Evolutionary conservation across 2,113 vertebrate genomes (phyloP).

Genomic region (Mirounga angustirostris): DNA sequence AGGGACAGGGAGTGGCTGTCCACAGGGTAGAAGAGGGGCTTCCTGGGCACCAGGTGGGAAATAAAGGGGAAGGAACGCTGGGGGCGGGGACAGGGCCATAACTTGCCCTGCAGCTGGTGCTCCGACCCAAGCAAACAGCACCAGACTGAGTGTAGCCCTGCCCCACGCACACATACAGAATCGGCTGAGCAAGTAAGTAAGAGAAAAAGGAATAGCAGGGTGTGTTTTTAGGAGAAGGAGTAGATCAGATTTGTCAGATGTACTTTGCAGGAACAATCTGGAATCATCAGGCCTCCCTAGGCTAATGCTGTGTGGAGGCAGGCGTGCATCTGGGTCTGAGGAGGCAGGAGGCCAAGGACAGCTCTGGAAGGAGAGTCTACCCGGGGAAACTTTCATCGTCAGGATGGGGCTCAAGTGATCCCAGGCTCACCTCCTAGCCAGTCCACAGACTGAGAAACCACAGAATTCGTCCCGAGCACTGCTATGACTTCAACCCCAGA

Average conservation of each 20-base stretch:
- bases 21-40: background rate
- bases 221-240: background rate
- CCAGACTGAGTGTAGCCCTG: background rate
- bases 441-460: background rate
- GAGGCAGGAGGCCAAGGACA: background rate
- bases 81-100: background rate
- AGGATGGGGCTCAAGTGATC: background rate
- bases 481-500: background rate
- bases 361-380: background rate
- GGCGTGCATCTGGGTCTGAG: background rate
- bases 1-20: background rate
- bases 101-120: background rate
- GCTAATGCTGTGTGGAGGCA: background rate
- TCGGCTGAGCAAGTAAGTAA: background rate
- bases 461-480: background rate
- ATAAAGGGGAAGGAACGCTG: background rate
- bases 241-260: background rate
- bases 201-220: background rate
- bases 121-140: background rate
- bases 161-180: background rate
- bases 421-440: background rate
- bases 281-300: background rate
- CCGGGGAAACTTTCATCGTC: background rate
- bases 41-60: background rate
- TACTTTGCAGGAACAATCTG: background rate